Evolutionary conservation across 2,797 vertebrate species (phyloP).

Genomic region (Anableps anableps): DNA sequence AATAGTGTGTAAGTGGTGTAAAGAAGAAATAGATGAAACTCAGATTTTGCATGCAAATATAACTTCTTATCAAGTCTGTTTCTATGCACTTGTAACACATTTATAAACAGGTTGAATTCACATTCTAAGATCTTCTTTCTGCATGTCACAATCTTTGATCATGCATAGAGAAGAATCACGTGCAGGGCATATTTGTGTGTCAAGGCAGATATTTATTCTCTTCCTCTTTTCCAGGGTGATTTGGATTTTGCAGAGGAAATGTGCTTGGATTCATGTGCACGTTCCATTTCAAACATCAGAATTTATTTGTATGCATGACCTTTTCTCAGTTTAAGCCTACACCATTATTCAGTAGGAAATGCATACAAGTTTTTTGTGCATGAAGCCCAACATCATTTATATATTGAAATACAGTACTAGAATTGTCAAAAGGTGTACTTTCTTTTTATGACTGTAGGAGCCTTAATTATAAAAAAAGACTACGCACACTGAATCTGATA

Average conservation of each 20-base stretch:
- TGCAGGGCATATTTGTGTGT: background rate
- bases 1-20: background rate
- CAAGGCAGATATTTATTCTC: background rate
- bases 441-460: background rate
- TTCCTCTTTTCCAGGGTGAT: no score
- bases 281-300: background rate
- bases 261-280: background rate
- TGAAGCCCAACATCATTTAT: background rate
- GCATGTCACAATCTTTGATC: background rate
- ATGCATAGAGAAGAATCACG: background rate
- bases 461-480: conserved; percentile 3
- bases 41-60: background rate
- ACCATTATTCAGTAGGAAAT: background rate
- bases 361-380: background rate
- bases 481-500: conserved; percentile 95
- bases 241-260: no score
- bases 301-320: background rate
- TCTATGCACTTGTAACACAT: background rate
- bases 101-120: background rate
- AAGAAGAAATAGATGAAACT: background rate
- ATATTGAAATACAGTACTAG: background rate
- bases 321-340: background rate
- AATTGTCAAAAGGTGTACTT: background rate
- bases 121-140: background rate
- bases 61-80: background rate